Evolutionary conservation across 2,797 vertebrate species (phyloP), one percentile per base, ranked within the genome.

Genomic region (Crenuchus spilurus): DNA sequence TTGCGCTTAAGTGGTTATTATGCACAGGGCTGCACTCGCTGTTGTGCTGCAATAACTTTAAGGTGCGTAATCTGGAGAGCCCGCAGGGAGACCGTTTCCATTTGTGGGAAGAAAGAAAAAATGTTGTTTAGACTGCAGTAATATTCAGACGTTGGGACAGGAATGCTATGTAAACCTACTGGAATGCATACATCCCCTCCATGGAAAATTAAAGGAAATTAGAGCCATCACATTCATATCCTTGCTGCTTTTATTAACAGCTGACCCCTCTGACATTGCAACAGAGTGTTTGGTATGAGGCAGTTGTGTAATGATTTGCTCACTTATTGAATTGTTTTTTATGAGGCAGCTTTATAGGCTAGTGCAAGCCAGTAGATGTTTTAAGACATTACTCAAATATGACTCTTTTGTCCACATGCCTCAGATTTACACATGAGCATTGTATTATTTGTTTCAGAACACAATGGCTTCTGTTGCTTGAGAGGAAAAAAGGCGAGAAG

Each of bases 1-100:
- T 44, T 79, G 58, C 54, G 72, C 73, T 81, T 67, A 57, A 74
- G 55, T 81, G 80, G 57, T 81, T 82, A 78, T 81, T 80, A 74
- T 54, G 49, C 57, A 77, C 71, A 72, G 65, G 70, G 73, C 76
- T 33, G 67, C 44, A 46, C 69, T 77, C 30, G 31, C 60, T 49
- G n/a, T 64, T 63, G 62, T 57, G 44, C 65, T 24, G 58, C 55
- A 44, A 48, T 78, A 70, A 80, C 76, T 84, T 77, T 72, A 54
- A 78, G 73, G 74, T 76, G 58, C 55, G 46, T 70, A 76, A 79
- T 61, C 31, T 69, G 13, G 44, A 54, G 74, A 42, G 58, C 73
- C 28, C 63, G 37, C 33, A 65, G 30, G 65, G 57, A 68, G 39
- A 41, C 26, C 20, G 37, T 65, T 78, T 68, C 31, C 39, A 49